phyloP scores from a whole-genome alignment of 1,140 invertebrate genomes.

The Drosophila carrolli region DNA sequence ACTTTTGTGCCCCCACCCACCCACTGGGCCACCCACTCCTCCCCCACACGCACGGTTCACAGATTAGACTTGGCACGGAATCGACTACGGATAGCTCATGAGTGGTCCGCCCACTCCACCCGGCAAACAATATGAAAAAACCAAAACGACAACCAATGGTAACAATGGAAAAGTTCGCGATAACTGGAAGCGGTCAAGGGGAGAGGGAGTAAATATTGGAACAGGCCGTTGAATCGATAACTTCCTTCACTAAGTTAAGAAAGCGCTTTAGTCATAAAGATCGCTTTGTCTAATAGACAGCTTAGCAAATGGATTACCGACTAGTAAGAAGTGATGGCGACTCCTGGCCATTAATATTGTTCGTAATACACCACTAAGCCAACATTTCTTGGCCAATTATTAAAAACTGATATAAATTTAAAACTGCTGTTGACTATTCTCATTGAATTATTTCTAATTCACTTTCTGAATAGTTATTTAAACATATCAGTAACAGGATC shows the following conservation, averaged over 20 bases:
- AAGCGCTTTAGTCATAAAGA: not conserved
- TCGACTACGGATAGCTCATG: slow-evolving; percentile 4
- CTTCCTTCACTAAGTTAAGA: slow-evolving; percentile 12
- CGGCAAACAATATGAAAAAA: slow-evolving; percentile 16
- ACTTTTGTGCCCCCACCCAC: slow-evolving; percentile 36
- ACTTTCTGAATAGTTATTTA: too few species aligned
- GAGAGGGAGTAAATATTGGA: slow-evolving; percentile 3
- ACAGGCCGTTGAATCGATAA: slow-evolving; percentile 28
- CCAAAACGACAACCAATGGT: slow-evolving; percentile 12
- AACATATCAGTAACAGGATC: too few species aligned
- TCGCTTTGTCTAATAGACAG: too few species aligned
- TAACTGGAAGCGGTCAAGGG: not conserved
- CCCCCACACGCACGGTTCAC: slow-evolving; percentile 52
- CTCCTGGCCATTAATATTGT: too few species aligned
- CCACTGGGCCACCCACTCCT: not conserved
- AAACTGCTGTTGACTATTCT: too few species aligned
- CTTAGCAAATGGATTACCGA: too few species aligned
- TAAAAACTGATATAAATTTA: too few species aligned
- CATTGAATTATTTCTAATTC: too few species aligned
- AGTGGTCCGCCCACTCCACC: not conserved
- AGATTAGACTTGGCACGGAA: slow-evolving; percentile 58
- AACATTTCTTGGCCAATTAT: too few species aligned
- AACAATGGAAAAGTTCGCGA: slow-evolving; percentile 40
- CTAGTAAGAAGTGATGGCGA: too few species aligned
- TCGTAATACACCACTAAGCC: too few species aligned